Evolutionary conservation across 2,888 invertebrate species (phyloP).

Genomic region (Epirrhoe tristata): DNA sequence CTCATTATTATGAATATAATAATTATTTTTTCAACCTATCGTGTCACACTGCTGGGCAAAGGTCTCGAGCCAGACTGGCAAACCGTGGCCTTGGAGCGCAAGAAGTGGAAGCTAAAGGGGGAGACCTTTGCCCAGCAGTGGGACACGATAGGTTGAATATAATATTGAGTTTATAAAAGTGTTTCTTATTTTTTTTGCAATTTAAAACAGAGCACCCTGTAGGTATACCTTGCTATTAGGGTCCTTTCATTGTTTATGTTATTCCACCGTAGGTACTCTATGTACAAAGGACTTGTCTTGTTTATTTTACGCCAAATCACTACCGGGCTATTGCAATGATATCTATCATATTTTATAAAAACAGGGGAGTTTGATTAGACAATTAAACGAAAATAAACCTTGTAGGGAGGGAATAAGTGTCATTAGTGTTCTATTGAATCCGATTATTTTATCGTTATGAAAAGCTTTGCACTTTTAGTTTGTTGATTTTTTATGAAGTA

Average conservation of each 20-base stretch:
- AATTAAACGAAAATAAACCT: slow-evolving; percentile 22
- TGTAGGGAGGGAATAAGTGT: slow-evolving; percentile 8
- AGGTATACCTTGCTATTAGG: slow-evolving; percentile 62
- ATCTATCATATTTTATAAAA: slow-evolving; percentile 79
- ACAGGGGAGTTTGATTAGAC: slow-evolving; percentile 57
- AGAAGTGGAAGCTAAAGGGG: too few relatives aligned
- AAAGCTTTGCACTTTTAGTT: slow-evolving; percentile 29
- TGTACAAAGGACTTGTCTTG: slow-evolving; percentile 75
- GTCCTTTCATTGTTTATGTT: slow-evolving; percentile 76
- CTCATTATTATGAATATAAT: too few relatives aligned
- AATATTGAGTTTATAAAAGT: too few relatives aligned
- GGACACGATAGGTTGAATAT: too few relatives aligned
- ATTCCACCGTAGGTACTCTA: slow-evolving; percentile 79
- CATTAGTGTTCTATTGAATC: slow-evolving; percentile 22
- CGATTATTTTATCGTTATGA: background rate
- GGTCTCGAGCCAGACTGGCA: too few relatives aligned
- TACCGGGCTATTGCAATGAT: slow-evolving; percentile 70
- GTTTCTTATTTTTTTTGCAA: background rate
- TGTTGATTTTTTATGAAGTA: slow-evolving; percentile 9
- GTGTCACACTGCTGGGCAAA: too few relatives aligned
- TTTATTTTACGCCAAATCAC: slow-evolving; percentile 84
- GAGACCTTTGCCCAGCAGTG: too few relatives aligned
- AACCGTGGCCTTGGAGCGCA: too few relatives aligned
- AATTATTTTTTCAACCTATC: too few relatives aligned
- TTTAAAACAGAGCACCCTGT: slow-evolving; percentile 57